Evolutionary conservation across 2,113 vertebrate genomes (phyloP), one percentile per base, ranked within the genome.

Genomic region (Grantiella picta): DNA sequence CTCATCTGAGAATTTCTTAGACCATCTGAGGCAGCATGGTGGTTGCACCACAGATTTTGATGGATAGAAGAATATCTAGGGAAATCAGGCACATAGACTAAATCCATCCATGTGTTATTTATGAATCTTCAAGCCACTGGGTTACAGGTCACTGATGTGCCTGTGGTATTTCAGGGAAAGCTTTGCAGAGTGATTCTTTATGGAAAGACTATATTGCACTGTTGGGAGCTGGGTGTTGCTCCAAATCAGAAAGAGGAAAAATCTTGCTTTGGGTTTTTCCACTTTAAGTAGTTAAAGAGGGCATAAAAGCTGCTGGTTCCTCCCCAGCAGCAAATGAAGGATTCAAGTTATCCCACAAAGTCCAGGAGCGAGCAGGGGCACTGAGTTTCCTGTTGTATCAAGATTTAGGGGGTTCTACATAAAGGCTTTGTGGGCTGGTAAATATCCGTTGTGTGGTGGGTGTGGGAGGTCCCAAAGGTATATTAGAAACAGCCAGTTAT

Each of bases 361-460:
- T 6, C 44, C 47, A 53, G 47, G 56, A 44, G 42, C 0, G 4
- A 68, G 57, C 2, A 36, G 47, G 36, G 9, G 24, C 23, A 2
- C 21, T 33, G 61, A 8, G 16, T 27, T 86, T 42, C 80, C 57
- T 42, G 20, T 7, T 4, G 1, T 2, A 7, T 18, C 23, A 29
- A 35, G 24, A 25, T 57, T 28, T 31, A n/a, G 45, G 24, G 42
- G 19, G 16, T 53, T 89, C 75, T 12, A 20, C 12, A 0, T 20
- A 7, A 80, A 45, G 40, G 23, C 35, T 84, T 49, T 61, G 33
- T 29, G 38, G 50, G 15, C 35, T 70, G 88, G 36, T 31, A 77
- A 61, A 49, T 31, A 16, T 28, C 64, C 3, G 0, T 10, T 21
- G 69, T 31, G 23, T 49, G 27, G 2, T 4, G 3, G 19, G n/a